phyloP scores from a whole-genome alignment of 2,888 invertebrate genomes.

The Augochlorella aurata region DNA sequence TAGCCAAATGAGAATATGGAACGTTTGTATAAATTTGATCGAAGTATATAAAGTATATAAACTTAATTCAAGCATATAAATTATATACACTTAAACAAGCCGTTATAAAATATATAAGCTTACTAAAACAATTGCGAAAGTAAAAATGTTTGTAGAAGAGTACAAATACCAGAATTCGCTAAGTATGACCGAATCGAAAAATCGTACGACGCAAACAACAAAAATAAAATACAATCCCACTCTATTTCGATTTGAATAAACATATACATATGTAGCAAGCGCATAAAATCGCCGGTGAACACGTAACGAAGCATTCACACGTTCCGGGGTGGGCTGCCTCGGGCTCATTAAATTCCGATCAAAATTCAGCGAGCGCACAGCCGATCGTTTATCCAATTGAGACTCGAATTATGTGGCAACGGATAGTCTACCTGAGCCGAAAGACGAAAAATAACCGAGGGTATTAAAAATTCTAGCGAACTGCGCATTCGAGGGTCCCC shows the following conservation, averaged over 20 bases:
- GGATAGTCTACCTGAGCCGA: slow-evolving; percentile 5
- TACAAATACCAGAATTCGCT: too few relatives aligned
- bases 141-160: too few relatives aligned
- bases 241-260: background rate
- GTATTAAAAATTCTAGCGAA: slow-evolving; percentile 35
- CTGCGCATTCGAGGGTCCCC: slow-evolving; percentile 58
- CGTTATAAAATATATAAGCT: too few relatives aligned
- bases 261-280: background rate
- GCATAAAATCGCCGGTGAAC: background rate
- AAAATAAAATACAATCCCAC: too few relatives aligned
- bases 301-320: background rate
- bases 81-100: too few relatives aligned
- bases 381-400: background rate
- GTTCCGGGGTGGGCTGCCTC: background rate
- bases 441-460: background rate
- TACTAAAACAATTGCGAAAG: too few relatives aligned
- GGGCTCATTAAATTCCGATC: background rate
- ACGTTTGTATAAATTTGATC: too few relatives aligned
- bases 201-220: too few relatives aligned
- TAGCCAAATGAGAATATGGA: too few relatives aligned
- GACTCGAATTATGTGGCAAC: background rate
- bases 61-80: too few relatives aligned
- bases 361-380: background rate
- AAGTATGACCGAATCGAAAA: too few relatives aligned
- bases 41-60: too few relatives aligned